Evolutionary conservation across 2,797 vertebrate genomes (phyloP), one percentile per base, ranked within the genome.

Genomic region (Notolabrus celidotus): DNA sequence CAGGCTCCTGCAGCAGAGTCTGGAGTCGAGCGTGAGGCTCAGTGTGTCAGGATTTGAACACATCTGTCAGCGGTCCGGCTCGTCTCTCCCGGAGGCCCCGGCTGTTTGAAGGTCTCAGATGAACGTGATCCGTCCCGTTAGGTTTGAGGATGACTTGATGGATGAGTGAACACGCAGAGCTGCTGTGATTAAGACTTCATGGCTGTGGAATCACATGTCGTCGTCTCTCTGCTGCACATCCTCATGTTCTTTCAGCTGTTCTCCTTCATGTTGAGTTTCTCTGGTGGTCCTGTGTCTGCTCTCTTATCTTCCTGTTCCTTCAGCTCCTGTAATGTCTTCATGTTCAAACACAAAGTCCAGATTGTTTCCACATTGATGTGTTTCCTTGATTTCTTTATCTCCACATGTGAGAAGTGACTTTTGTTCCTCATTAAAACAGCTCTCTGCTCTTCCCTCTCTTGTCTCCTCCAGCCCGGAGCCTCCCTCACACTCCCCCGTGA

Each of bases 401-500:
- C n/a, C n/a, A n/a, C n/a, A n/a, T n/a, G n/a, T n/a, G n/a, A 25
- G 9, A 29, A 52, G 55, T 27, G 2, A 47, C n/a, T n/a, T n/a
- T n/a, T n/a, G n/a, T n/a, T n/a, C n/a, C n/a, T n/a, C n/a, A n/a
- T n/a, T n/a, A n/a, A n/a, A n/a, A n/a, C n/a, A n/a, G n/a, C n/a
- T n/a, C n/a, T n/a, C n/a, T n/a, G n/a, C n/a, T 51, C 8, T 47
- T 15, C 6, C 20, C 50, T 73, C 62, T 50, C 7, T 42, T 77
- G 49, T 80, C 22, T 71, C 46, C 74, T 85, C n/a, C 78, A 99
- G 97, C 82, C 88, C 89, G 0, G 97, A 98, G 77, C 92, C 94
- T 17, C 59, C 93, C 51, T 69, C 91, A 25, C 88, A 91, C 11
- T 93, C 95, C 14, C 91, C 94, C 0, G 86, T 85, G 74, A 90